A percentile compares a stretch with the other conserved stretches of the same genome.
These are phyloP conservation scores for Oligia latruncula DNA, from an alignment of 2,888 invertebrate genomes.

Conservation along the genomic window DNA sequence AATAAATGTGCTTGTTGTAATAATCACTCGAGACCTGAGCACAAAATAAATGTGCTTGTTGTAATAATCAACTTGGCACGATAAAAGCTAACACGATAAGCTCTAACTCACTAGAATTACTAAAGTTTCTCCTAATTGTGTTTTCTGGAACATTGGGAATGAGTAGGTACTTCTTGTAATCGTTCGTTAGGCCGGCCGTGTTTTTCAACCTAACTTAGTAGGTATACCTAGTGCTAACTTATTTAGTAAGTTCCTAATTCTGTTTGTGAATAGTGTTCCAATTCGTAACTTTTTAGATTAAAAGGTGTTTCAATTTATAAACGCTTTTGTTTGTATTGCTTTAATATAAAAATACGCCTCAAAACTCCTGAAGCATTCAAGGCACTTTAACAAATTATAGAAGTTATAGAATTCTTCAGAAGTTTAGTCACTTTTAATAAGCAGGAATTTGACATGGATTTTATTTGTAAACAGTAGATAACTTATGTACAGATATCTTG, in stretches of 20 bases:
- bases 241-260: slow-evolving; percentile 14
- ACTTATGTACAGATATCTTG: background rate
- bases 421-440: too few species aligned
- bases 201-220: slow-evolving; percentile 18
- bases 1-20: background rate
- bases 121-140: slow-evolving; percentile 34
- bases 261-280: slow-evolving; percentile 6
- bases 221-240: slow-evolving; percentile 19
- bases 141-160: slow-evolving; percentile 44
- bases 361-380: too few species aligned
- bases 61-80: background rate
- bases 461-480: background rate
- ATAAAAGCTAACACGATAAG: slow-evolving; percentile 18
- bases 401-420: too few species aligned
- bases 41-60: background rate
- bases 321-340: slow-evolving; percentile 3
- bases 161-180: slow-evolving; percentile 22
- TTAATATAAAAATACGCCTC: background rate
- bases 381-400: too few species aligned
- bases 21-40: background rate
- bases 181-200: slow-evolving; percentile 15
- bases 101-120: slow-evolving; percentile 26
- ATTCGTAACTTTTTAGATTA: background rate
- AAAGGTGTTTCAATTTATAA: background rate
- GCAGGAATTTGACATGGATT: background rate